These are phyloP conservation scores for Cotesia chilonis DNA, from an alignment of 1,140 invertebrate species.

Conservation along the genomic window DNA sequence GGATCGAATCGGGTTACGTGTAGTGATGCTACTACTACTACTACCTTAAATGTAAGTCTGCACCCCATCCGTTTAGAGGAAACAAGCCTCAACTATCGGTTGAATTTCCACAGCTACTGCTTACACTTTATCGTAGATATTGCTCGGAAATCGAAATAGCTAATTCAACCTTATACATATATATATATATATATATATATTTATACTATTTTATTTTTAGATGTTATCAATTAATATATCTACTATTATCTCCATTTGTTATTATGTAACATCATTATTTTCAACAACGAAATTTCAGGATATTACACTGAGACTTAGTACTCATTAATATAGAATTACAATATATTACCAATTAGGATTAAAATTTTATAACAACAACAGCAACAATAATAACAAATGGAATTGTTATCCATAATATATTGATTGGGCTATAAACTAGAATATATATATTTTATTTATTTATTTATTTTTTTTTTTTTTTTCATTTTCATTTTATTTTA, in stretches of 20 bases:
- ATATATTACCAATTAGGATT: not conserved
- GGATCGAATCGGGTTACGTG: slow-evolving; percentile 17
- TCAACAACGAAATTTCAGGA: no score
- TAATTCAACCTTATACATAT: not conserved
- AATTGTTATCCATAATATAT: no score
- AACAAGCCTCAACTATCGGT: slow-evolving; percentile 21
- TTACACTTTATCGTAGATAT: slow-evolving; percentile 5
- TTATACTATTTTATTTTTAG: not conserved
- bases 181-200: not conserved
- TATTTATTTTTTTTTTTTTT: no score
- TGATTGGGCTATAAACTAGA: not conserved
- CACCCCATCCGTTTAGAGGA: slow-evolving; percentile 24
- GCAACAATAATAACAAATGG: no score
- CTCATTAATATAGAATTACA: not conserved
- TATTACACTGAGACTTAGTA: no score
- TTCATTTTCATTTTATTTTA: no score
- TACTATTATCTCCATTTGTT: not conserved
- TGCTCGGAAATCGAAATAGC: slow-evolving; percentile 20
- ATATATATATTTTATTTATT: no score
- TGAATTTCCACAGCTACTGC: slow-evolving; percentile 7
- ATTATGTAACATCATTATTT: no score
- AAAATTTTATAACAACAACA: no score
- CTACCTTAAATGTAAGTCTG: slow-evolving; percentile 18
- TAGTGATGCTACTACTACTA: not conserved
- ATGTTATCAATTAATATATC: not conserved